phyloP scores from a whole-genome alignment of 1,140 invertebrate species.

The Paraescarpia echinospica region DNA sequence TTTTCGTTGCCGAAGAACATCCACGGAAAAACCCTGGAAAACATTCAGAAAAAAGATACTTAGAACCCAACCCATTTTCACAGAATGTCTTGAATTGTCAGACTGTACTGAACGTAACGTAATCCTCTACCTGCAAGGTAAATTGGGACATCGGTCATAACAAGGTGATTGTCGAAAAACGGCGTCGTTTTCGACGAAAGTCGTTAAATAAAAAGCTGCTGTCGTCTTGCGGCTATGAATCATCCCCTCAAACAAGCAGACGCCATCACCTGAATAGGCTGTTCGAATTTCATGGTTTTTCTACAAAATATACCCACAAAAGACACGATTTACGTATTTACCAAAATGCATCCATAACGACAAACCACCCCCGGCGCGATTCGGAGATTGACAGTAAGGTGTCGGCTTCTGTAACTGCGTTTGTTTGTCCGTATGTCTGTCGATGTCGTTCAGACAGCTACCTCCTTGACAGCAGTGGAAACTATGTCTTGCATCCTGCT shows the following conservation, averaged over 20 bases:
- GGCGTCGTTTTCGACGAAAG: background rate
- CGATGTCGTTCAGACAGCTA: background rate
- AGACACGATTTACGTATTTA: background rate
- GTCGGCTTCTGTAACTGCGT: background rate
- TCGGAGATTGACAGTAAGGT: background rate
- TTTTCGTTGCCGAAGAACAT: no score
- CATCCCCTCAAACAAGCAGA: constrained; percentile 12
- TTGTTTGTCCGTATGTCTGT: background rate
- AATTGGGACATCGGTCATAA: background rate
- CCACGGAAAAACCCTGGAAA: no score
- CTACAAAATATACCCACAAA: background rate
- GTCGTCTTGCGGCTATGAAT: background rate
- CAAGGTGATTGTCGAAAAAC: background rate
- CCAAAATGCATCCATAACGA: background rate
- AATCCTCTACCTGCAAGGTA: background rate
- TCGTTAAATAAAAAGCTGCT: background rate
- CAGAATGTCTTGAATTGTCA: no score
- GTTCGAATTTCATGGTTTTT: background rate
- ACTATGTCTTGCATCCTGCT: background rate
- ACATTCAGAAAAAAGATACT: no score
- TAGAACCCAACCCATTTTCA: no score
- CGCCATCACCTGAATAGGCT: background rate
- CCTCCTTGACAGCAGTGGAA: background rate
- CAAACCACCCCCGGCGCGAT: background rate
- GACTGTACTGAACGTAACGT: background rate